Percentiles rank a stretch among this genome's conserved stretches.
Conservation (phyloP, 1,140 invertebrate species). For the Myzus persicae region DNA sequence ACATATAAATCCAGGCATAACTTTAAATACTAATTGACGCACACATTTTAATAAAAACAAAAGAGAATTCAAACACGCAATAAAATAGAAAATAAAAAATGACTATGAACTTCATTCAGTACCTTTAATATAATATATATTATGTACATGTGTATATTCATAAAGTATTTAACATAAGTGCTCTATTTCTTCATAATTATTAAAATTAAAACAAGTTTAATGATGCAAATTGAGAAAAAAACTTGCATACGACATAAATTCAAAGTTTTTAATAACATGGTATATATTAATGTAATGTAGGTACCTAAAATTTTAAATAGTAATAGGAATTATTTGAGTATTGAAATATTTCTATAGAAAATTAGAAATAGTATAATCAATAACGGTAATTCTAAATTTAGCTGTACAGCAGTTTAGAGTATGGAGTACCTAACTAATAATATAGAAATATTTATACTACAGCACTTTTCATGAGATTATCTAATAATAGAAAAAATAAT, state of each 20-base stretch:
- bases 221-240: neutral
- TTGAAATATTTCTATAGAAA: too few relatives aligned
- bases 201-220: neutral
- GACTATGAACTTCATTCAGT: neutral
- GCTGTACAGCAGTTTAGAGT: neutral
- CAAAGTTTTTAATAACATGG: too few relatives aligned
- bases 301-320: neutral
- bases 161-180: neutral
- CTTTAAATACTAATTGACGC: neutral
- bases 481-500: neutral
- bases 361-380: too few relatives aligned
- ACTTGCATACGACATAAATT: neutral
- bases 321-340: neutral
- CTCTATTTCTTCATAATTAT: too few relatives aligned
- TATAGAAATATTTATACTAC: neutral
- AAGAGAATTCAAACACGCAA: neutral
- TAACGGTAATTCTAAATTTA: neutral
- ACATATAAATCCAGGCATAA: neutral
- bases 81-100: neutral
- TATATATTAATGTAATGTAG: neutral
- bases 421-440: neutral
- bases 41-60: neutral
- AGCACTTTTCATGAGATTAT: neutral
- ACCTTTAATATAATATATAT: neutral
- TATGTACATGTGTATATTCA: neutral